Conservation (phyloP, 2,797 vertebrate species). For the Peromyscus nudipes region DNA sequence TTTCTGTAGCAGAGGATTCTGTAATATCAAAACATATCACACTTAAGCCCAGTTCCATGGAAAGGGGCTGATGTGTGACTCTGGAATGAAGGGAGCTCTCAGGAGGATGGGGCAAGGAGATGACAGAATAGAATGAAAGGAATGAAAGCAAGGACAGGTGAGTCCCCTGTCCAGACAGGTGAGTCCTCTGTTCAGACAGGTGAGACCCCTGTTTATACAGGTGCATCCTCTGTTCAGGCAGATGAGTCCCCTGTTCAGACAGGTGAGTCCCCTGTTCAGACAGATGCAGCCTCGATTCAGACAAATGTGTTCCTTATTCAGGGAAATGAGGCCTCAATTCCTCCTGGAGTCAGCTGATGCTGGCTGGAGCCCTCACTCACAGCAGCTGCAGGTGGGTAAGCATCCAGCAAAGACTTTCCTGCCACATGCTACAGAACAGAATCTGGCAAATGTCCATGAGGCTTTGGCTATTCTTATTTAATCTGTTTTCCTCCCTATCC, state of each 20-base stretch:
- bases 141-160: neutral
- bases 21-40: neutral
- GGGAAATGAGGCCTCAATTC: neutral
- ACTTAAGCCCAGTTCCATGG: neutral
- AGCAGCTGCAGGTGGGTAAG: neutral
- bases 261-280: neutral
- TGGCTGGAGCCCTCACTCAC: neutral
- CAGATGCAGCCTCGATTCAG: neutral
- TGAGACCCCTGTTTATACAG: neutral
- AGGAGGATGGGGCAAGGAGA: neutral
- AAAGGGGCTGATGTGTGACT: neutral
- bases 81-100: neutral
- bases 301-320: neutral
- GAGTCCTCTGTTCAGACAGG: neutral
- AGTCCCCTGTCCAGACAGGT: neutral
- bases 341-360: neutral
- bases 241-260: neutral
- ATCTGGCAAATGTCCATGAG: neutral
- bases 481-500: slow-evolving; percentile 23
- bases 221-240: neutral
- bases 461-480: neutral
- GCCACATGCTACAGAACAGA: neutral
- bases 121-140: fast-evolving
- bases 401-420: neutral
- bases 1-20: neutral